Conservation (phyloP, 1,140 invertebrate species). For the Planococcus citri region DNA sequence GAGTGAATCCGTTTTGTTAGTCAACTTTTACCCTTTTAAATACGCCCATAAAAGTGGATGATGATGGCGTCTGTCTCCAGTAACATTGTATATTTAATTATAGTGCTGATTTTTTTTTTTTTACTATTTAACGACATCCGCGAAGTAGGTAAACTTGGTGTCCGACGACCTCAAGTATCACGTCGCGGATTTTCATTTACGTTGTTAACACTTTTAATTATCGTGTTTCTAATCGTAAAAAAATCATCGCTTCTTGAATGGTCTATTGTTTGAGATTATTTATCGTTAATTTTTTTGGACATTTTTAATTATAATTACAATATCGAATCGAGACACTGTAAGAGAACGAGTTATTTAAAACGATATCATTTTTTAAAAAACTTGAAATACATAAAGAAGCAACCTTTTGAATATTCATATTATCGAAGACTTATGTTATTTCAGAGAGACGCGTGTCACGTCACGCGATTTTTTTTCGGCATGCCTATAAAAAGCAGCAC, state of each 20-base stretch:
- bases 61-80: not conserved
- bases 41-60: not conserved
- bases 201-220: not conserved
- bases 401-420: not conserved
- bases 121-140: not conserved
- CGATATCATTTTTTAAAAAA: no score
- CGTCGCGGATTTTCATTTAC: not conserved
- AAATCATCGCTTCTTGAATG: not conserved
- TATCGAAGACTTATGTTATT: no score
- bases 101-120: no score
- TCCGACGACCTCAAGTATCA: not conserved
- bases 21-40: not conserved
- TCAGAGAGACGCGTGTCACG: no score
- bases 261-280: not conserved
- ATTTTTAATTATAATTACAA: not conserved
- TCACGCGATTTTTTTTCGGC: no score
- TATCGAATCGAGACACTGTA: no score
- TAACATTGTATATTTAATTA: slow-evolving; percentile 8
- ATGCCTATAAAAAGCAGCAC: not conserved
- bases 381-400: not conserved
- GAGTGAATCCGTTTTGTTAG: not conserved
- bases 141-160: not conserved
- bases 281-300: not conserved
- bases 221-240: not conserved
- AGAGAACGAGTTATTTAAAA: no score